These are phyloP conservation scores for Lepidonotus clava DNA, from an alignment of 2,888 invertebrate species.

Conservation along the genomic window DNA sequence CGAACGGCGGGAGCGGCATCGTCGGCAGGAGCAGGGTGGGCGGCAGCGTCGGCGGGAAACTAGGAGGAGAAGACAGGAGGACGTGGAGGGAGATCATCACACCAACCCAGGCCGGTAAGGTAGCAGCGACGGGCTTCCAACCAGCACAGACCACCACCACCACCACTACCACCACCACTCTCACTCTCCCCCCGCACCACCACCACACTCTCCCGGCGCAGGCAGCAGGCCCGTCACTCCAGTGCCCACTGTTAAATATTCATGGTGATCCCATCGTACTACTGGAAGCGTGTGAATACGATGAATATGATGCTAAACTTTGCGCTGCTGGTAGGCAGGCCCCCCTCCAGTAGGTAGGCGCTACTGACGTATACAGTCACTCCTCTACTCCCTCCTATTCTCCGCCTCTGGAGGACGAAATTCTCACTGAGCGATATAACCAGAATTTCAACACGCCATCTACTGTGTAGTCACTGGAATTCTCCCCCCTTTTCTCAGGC, in stretches of 20 bases:
- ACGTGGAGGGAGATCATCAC: conserved; percentile 15
- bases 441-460: conserved; percentile 16
- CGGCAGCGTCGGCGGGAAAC: not conserved
- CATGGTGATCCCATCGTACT: conserved; percentile 17
- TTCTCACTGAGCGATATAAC: not conserved
- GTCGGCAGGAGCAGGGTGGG: not conserved
- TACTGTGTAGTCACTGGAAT: conserved; percentile 33
- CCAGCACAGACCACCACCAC: not conserved
- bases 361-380: too few relatives aligned
- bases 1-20: not conserved
- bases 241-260: conserved; percentile 33
- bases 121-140: not conserved
- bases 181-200: not conserved
- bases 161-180: not conserved
- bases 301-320: conserved; percentile 52
- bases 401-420: not conserved
- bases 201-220: not conserved
- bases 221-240: not conserved
- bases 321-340: not conserved
- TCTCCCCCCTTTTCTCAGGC: not conserved
- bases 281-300: conserved; percentile 31
- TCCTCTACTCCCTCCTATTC: not conserved
- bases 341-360: too few relatives aligned
- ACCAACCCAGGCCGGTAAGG: conserved; percentile 16
- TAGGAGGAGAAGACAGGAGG: conserved; percentile 5